phyloP scores from a whole-genome alignment of 2,797 vertebrate genomes.

The Anguilla marmorata region DNA sequence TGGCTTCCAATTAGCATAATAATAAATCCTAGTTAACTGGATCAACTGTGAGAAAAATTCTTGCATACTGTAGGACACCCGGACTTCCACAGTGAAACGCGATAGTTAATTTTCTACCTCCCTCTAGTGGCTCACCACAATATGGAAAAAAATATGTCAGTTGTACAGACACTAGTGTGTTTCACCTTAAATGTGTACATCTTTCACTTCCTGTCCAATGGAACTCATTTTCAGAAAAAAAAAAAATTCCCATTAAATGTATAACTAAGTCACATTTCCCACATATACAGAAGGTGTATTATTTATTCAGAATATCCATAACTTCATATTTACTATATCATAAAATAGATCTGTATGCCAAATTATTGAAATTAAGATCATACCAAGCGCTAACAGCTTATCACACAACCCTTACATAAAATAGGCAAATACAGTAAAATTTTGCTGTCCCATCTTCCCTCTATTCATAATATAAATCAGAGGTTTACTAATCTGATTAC shows the following conservation, averaged over 20 bases:
- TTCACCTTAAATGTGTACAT: background rate
- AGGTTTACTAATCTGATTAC: background rate
- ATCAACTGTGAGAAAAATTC: background rate
- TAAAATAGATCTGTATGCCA: no score
- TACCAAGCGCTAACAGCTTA: background rate
- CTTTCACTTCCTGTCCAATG: background rate
- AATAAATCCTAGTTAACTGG: background rate
- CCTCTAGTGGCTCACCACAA: conserved; percentile 39
- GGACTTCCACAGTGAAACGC: background rate
- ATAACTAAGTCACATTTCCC: no score
- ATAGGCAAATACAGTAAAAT: background rate
- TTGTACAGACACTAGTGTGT: background rate
- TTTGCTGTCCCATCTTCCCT: background rate
- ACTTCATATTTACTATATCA: no score
- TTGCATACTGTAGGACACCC: background rate
- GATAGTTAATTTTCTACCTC: conserved; percentile 26
- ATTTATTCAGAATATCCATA: no score
- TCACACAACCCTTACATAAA: no score
- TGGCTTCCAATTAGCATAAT: background rate
- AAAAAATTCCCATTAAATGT: background rate
- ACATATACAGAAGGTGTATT: no score
- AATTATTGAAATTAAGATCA: background rate
- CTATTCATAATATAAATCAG: background rate
- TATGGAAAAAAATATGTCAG: background rate
- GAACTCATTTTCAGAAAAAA: background rate